Conservation (phyloP, 2,888 invertebrate genomes). For the Sinotaia quadrata region DNA sequence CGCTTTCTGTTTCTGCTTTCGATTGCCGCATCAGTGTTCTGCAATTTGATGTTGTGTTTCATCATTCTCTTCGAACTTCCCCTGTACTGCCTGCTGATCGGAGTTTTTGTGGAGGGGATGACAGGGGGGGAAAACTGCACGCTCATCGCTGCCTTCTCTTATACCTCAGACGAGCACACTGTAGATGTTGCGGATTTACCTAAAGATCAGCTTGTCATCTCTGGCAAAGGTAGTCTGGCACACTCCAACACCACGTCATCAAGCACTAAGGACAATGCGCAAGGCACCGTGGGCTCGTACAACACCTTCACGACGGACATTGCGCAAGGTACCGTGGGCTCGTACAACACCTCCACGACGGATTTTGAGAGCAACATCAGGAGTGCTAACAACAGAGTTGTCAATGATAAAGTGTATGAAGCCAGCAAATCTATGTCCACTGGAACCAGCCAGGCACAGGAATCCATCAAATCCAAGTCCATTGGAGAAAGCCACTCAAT, state of each 20-base stretch:
- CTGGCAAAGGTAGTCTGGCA: too few relatives aligned
- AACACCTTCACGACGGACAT: not conserved
- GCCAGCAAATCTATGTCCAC: too few relatives aligned
- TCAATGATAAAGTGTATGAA: too few relatives aligned
- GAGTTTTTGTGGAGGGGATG: not conserved
- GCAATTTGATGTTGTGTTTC: not conserved
- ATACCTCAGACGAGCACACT: not conserved
- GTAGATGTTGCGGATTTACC: too few relatives aligned
- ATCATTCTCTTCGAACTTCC: not conserved
- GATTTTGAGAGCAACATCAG: not conserved
- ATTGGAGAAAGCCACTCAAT: not conserved
- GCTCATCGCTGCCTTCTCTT: not conserved
- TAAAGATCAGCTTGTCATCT: too few relatives aligned
- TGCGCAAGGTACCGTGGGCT: not conserved
- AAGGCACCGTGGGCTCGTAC: not conserved
- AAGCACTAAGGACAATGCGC: too few relatives aligned
- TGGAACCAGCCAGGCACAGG: too few relatives aligned
- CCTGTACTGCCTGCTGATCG: not conserved
- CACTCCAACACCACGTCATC: too few relatives aligned
- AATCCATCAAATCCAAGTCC: not conserved
- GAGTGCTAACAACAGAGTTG: not conserved
- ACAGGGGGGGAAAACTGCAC: not conserved
- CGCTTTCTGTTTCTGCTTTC: not conserved
- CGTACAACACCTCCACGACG: not conserved
- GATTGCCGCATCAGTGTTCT: not conserved